A percentile compares a stretch with the other conserved stretches of the same genome.
Evolutionary conservation across 2,113 vertebrate genomes (phyloP).

Genomic region (Eurystomus gularis): DNA sequence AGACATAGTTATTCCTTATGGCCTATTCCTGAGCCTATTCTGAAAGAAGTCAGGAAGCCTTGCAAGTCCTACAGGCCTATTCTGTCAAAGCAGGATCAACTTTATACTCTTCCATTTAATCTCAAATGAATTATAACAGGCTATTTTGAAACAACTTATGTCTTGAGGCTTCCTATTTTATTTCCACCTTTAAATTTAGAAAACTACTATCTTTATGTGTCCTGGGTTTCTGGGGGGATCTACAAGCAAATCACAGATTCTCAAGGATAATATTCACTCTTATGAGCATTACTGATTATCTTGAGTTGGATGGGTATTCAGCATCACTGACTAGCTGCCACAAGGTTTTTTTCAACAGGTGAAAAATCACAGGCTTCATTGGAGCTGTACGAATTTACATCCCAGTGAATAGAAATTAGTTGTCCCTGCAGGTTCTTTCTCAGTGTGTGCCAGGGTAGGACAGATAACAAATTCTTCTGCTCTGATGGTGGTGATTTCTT

Average conservation of each 20-base stretch:
- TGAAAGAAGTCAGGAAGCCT: neutral
- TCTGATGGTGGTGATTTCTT: neutral
- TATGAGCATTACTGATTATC: neutral
- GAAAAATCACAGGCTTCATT: neutral
- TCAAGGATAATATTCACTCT: neutral
- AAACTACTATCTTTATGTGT: neutral
- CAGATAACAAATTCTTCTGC: neutral
- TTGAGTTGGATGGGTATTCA: neutral
- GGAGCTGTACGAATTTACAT: neutral
- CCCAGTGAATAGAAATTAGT: neutral
- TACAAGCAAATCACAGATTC: neutral
- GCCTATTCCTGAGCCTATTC: neutral
- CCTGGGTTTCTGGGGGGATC: neutral
- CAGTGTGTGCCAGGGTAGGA: neutral
- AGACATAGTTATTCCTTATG: neutral
- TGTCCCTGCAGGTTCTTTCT: neutral
- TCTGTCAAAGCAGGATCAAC: neutral
- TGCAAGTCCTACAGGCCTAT: neutral
- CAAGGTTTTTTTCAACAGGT: neutral
- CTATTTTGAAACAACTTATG: neutral
- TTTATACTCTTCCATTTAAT: neutral
- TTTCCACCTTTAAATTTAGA: neutral
- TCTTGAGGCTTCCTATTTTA: neutral
- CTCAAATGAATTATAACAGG: neutral
- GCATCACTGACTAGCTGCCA: neutral